These are phyloP conservation scores for Cylloceria caligata DNA, from an alignment of 2,888 invertebrate species.

Conservation along the genomic window DNA sequence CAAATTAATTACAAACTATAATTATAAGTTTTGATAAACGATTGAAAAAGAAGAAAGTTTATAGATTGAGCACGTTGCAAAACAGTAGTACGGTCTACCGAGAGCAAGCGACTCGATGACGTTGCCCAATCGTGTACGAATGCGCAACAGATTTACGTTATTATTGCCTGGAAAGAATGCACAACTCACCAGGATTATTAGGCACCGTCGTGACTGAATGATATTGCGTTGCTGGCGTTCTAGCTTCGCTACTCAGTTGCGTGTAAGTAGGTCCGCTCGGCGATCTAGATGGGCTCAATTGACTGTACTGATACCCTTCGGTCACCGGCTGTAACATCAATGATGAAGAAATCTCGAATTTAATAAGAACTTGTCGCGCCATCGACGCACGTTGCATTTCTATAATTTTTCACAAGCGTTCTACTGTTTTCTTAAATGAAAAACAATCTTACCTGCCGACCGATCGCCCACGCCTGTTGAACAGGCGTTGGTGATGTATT, in stretches of 20 bases:
- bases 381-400: not conserved
- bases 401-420: not conserved
- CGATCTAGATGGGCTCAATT: constrained; percentile 92
- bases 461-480: constrained; percentile 88
- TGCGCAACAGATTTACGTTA: not conserved
- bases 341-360: constrained; percentile 36
- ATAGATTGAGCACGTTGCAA: no score
- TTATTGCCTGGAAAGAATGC: constrained; percentile 10
- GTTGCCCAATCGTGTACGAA: not conserved
- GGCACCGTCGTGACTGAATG: constrained; percentile 85
- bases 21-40: no score
- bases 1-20: no score
- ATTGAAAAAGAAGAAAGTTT: no score
- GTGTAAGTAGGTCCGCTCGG: constrained; percentile 94
- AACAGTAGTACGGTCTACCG: no score
- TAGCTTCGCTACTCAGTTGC: constrained; percentile 90
- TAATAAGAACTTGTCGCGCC: constrained; percentile 2
- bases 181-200: constrained; percentile 83
- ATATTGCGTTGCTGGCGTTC: constrained; percentile 85
- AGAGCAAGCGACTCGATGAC: not conserved
- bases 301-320: constrained; percentile 90
- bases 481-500: constrained; percentile 91
- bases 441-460: constrained; percentile 85
- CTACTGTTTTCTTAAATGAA: not conserved
- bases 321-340: constrained; percentile 86